Evolutionary conservation across 2,888 invertebrate species (phyloP), one percentile per base, ranked within the genome.

Genomic region (Zootermopsis nevadensis): DNA sequence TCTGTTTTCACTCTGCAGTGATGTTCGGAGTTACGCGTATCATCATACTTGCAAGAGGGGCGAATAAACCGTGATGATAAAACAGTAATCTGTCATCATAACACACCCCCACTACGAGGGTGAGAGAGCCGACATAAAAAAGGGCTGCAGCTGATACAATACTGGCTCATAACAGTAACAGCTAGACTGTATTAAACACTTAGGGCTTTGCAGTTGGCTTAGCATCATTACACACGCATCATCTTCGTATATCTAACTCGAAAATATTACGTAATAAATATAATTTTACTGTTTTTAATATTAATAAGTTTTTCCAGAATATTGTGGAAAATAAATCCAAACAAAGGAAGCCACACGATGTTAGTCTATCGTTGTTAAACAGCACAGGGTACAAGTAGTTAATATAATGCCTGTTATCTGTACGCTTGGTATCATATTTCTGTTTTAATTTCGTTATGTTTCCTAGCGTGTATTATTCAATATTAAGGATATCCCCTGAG

Each of bases 1-100:
- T n/a, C n/a, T n/a, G n/a, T n/a, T n/a, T 35, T 33, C 35, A 31
- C 38, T 31, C 42, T 42, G 42, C 60, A 15, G n/a, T 76, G 42
- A 76, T 76, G 42, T 48, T 27, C 42, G 30, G 31, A 76, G 42
- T 76, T 76, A 76, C 27, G 42, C 35, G 42, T n/a, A n/a, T n/a
- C 48, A 76, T 42, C 35, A 27, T 48, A 42, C 42, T n/a, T 35
- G 48, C 38, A 76, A n/a, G n/a, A 60, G 60, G 60, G 60, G 60
- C n/a, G 60, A 6, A 60, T 60, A 60, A 60, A 60, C 60, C 60
- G n/a, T 60, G n/a, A n/a, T 60, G 60, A 27, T 60, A 27, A 60
- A 60, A 60, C 2, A 60, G 60, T 60, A 60, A 60, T 60, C 60
- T 27, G 60, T 27, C 60, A 60, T n/a, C 60, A 60, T 60, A n/a